Evolutionary conservation across 2,113 vertebrate genomes (phyloP).

Genomic region (Andinoacara biseriatus): DNA sequence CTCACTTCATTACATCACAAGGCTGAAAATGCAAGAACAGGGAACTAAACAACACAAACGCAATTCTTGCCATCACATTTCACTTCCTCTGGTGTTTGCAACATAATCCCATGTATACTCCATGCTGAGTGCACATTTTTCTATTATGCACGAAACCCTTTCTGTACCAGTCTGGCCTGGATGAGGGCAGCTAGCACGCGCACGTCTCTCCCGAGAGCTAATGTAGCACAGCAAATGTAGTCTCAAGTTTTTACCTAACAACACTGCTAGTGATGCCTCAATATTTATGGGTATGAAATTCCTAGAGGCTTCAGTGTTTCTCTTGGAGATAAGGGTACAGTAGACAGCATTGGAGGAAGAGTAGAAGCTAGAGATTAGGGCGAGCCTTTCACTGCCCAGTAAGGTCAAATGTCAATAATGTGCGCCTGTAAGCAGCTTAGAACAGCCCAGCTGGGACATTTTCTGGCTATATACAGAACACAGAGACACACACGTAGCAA

Average conservation of each 20-base stretch:
- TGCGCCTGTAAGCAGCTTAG: slow-evolving; percentile 68
- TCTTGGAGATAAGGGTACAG: slow-evolving; percentile 11
- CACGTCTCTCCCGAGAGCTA: background rate
- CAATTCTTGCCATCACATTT: background rate
- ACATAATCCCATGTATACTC: background rate
- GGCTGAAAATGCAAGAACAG: background rate
- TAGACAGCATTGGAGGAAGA: background rate
- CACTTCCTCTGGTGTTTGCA: background rate
- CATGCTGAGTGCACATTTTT: background rate
- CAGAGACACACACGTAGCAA: slow-evolving; percentile 32
- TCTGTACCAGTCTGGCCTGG: slow-evolving; percentile 18
- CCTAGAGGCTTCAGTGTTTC: background rate
- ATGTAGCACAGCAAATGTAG: background rate
- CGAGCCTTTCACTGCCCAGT: slow-evolving; percentile 63
- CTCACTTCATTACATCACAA: background rate
- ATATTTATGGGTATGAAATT: slow-evolving; percentile 27
- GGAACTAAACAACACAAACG: background rate
- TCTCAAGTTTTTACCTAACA: background rate
- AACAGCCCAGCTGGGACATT: slow-evolving; percentile 19
- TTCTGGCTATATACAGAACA: slow-evolving; percentile 16
- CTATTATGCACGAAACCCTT: slow-evolving; percentile 24
- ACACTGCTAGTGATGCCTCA: background rate
- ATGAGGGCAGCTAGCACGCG: background rate
- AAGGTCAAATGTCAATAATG: slow-evolving; percentile 62
- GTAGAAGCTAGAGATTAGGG: slow-evolving; percentile 42